Conservation (phyloP, 2,113 vertebrate genomes). For the Pionites leucogaster region DNA sequence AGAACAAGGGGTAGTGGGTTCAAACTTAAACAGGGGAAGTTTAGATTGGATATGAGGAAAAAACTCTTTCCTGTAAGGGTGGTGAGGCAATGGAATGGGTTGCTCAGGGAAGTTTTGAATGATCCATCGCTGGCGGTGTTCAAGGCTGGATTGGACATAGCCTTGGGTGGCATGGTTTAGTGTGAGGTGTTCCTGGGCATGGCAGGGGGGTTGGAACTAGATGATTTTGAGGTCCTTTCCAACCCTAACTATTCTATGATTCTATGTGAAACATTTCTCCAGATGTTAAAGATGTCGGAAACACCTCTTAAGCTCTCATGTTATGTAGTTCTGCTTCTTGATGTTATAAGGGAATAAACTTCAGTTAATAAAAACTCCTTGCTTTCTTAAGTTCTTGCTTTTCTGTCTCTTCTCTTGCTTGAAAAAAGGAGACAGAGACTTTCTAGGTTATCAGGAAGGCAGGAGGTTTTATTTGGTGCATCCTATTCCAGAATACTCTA, state of each 20-base stretch:
- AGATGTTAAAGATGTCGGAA: rapidly evolving
- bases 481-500: background rate
- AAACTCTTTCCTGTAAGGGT: background rate
- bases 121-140: no score
- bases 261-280: background rate
- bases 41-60: background rate
- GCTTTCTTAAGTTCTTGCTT: background rate
- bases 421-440: background rate
- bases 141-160: background rate
- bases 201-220: no score
- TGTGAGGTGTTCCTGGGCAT: background rate
- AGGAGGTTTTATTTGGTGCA: background rate
- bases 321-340: background rate
- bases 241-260: no score
- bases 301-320: background rate
- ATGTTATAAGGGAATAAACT: background rate
- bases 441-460: background rate
- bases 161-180: background rate
- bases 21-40: background rate
- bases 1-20: background rate
- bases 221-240: no score
- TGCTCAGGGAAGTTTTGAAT: no score
- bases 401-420: background rate
- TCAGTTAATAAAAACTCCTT: background rate
- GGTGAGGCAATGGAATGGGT: no score